Evolutionary conservation across 2,888 invertebrate species (phyloP), one percentile per base, ranked within the genome.

Genomic region (Aricia artaxerxes): DNA sequence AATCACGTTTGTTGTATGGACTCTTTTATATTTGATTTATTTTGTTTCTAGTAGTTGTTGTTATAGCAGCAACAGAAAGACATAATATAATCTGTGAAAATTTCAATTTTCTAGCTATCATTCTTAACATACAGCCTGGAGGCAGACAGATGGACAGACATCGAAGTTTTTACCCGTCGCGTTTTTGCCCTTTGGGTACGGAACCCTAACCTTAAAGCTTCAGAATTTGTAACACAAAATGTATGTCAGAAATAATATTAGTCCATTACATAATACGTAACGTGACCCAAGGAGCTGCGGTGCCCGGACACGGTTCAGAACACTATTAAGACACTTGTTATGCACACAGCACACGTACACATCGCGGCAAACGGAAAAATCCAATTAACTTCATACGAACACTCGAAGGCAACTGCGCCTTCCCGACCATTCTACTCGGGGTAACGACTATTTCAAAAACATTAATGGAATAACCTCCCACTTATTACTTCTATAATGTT

Each of bases 371-470:
- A 92, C 90, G 92, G 92, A 92, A 92, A 92, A 93, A 93, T 92
- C 92, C 92, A 93, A 93, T 93, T 92, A 92, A 92, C 89, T 92
- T 87, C 91, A 90, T 90, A 89, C 89, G 91, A 89, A 89, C 89
- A 89, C 90, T 87, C 87, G 88, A 87, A 86, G 83, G 75, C 84
- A 88, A 89, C 87, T 86, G 86, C 86, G 85, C 87, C 85, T 85
- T 84, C 84, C 83, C 83, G 49, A 40, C 84, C 85, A 84, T 83
- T 84, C 86, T 88, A 87, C 89, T 89, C 88, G 85, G 86, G 87
- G 88, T 89, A 90, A 90, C 88, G 87, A 89, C 88, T 89, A 90
- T 89, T 90, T 90, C 91, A 90, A 90, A 90, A 91, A 90, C 89
- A 88, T 88, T 90, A 91, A 90, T 87, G 88, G 88, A 87, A 89